Evolutionary conservation across 2,888 invertebrate species (phyloP), one percentile per base, ranked within the genome.

Genomic region (Neria commutata): DNA sequence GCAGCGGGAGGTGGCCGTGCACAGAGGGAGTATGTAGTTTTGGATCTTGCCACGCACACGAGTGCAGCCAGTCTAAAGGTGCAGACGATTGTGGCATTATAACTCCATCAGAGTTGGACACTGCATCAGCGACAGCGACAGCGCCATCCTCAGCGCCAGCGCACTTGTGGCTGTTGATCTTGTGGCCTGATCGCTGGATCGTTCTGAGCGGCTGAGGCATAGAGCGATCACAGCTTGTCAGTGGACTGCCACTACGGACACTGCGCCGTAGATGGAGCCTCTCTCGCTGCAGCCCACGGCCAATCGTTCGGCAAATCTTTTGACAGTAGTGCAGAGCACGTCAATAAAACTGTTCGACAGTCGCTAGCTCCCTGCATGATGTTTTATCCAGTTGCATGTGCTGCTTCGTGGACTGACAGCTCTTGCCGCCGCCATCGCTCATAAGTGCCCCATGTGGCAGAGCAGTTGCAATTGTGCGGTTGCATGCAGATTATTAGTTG

Each of bases 31-130:
- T n/a, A n/a, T n/a, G n/a, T n/a, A n/a, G n/a, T n/a, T n/a, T n/a
- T n/a, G n/a, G n/a, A n/a, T n/a, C n/a, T n/a, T n/a, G n/a, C n/a
- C n/a, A n/a, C n/a, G n/a, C n/a, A n/a, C n/a, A n/a, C n/a, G n/a
- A n/a, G n/a, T n/a, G n/a, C n/a, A n/a, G n/a, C n/a, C n/a, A n/a
- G n/a, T n/a, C n/a, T n/a, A n/a, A n/a, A n/a, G n/a, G n/a, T n/a
- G 69, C 67, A 74, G 69, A 71, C 71, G 72, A 73, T 72, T 72
- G 74, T 70, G 69, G 74, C 74, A 74, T 72, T 72, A 74, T 72
- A 74, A 72, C 72, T 72, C 74, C 71, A 72, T 72, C 72, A 74
- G 73, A 71, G 73, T 74, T 69, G 73, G 72, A 72, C 73, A 71
- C 74, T 71, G 71, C 71, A 74, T 72, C 74, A 69, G 67, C 68